Base-by-base conservation (phyloP, 2,888 invertebrate species). In the Plusia festucae region DNA sequence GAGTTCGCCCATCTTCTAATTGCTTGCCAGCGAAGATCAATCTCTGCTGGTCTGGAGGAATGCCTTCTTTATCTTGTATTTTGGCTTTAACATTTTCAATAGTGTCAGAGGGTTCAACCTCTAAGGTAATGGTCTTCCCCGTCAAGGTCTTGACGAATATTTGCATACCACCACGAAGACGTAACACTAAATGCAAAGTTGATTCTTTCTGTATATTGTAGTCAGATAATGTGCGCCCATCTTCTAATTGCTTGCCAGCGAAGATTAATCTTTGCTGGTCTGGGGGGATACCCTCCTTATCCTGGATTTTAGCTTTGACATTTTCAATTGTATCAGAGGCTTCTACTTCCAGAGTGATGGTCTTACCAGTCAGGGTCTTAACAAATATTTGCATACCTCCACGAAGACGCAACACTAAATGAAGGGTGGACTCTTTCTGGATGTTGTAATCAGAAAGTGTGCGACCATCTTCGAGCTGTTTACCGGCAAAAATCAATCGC, bases 311-410 rank as follows among this genome's bases (percentile, higher is more conserved):
- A 0, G 78, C 78, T 46, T 78, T 78, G 0, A 78, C 78, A 15
- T 78, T 78, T 8, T 78, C 78, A 1, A 78, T 78, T 4, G 78
- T 78, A 53, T 77, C 77, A 0, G 76, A 73, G 0, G 76, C 44
- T 1, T 76, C 76, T 0, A 76, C 76, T 6, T 76, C 76, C 0
- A 76, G 18, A 0, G 76, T 76, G 0, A 76, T 76, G 0, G 76
- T 77, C 0, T 77, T 77, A 0, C 77, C 78, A 20, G 78, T 78
- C 0, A 78, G 13, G 0, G 78, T 77, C 7, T 78, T 78, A 0
- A 78, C 77, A 1, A 78, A 78, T 8, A 78, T 78, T 34, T 78
- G 78, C 78, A 78, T 78, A n/a, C 78, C 78, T 9, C 78, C 78
- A 2, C 78, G 46, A 0, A 78, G 65, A 63, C 78, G 75, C 0